Percentiles rank a stretch among this genome's conserved stretches.
These are phyloP conservation scores for Morinoia aosen DNA, from an alignment of 2,888 invertebrate genomes.

Conservation along the genomic window DNA sequence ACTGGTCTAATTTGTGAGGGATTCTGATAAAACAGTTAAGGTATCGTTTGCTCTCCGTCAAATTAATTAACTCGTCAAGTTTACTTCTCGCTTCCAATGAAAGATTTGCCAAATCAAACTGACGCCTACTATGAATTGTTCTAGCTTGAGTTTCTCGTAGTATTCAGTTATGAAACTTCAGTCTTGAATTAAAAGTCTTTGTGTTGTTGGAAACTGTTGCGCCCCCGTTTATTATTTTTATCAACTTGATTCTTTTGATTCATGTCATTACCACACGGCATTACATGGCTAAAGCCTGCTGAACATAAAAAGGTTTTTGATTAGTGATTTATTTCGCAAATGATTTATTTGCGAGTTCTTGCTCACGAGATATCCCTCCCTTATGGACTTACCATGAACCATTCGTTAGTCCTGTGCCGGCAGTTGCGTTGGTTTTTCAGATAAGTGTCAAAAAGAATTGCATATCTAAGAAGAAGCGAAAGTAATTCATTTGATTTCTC, in stretches of 20 bases:
- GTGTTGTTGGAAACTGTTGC: background rate
- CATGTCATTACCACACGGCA: background rate
- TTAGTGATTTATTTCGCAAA: background rate
- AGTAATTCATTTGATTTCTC: background rate
- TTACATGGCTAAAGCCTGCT: background rate
- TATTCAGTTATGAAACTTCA: background rate
- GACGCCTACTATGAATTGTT: background rate
- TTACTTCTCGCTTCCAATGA: background rate
- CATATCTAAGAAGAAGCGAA: background rate
- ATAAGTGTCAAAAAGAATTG: background rate
- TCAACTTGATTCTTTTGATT: background rate
- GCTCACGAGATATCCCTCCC: background rate
- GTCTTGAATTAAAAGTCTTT: background rate
- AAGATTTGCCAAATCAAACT: background rate
- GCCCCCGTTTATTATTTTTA: background rate
- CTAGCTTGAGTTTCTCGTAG: background rate
- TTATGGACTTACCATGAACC: background rate
- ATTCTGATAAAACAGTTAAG: background rate
- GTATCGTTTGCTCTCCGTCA: background rate
- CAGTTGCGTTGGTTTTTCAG: background rate
- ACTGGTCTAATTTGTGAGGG: background rate
- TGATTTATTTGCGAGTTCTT: background rate
- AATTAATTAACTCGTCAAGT: background rate
- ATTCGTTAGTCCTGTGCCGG: background rate
- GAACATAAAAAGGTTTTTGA: background rate